Conservation (phyloP, 2,888 invertebrate genomes). For the Trissoscelio sp. region DNA sequence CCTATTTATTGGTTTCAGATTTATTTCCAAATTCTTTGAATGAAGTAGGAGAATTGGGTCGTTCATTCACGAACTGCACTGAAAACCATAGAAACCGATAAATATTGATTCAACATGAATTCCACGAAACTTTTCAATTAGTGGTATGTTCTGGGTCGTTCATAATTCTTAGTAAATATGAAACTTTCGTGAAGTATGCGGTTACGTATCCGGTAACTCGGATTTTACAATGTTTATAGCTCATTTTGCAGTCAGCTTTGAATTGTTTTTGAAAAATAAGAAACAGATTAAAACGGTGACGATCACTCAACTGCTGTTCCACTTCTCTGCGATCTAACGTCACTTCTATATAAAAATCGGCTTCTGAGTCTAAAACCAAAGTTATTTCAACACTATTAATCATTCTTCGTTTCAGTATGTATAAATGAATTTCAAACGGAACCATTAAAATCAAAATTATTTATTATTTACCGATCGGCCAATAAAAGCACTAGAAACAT, state of each 20-base stretch:
- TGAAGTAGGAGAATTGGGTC: constrained; percentile 33
- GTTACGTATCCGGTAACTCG: too few relatives aligned
- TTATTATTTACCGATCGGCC: constrained; percentile 18
- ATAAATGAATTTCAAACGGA: background rate
- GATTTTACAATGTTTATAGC: too few relatives aligned
- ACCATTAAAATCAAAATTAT: constrained; percentile 10
- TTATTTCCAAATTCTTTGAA: too few relatives aligned
- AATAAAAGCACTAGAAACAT: background rate
- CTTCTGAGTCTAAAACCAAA: background rate
- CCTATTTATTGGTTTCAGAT: too few relatives aligned
- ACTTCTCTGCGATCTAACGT: constrained; percentile 8
- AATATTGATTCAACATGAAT: constrained; percentile 41
- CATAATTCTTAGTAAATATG: background rate
- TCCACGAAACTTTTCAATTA: constrained; percentile 4
- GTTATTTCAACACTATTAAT: background rate
- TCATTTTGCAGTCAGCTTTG: too few relatives aligned
- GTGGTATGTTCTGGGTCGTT: background rate
- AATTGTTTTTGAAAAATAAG: too few relatives aligned
- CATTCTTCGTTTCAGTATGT: background rate
- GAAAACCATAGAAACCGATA: constrained; percentile 43
- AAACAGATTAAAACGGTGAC: background rate
- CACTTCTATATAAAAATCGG: constrained; percentile 27
- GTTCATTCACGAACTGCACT: constrained; percentile 3
- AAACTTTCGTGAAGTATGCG: background rate
- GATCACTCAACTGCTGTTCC: too few relatives aligned